phyloP scores from a whole-genome alignment of 2,113 vertebrate genomes.

The Acanthisitta chloris region DNA sequence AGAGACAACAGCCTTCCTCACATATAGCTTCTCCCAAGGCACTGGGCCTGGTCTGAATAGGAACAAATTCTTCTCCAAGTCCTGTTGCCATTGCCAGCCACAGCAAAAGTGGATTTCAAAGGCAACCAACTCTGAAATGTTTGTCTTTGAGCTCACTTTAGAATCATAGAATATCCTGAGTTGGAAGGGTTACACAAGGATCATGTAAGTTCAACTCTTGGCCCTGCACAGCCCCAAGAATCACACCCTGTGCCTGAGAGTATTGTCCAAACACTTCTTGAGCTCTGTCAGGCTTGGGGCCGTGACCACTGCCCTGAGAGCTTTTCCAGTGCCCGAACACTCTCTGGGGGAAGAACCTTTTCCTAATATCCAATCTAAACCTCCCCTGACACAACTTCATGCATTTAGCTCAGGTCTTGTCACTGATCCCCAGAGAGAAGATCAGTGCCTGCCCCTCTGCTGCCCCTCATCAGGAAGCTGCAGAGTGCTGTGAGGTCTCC shows the following conservation, averaged over 20 bases:
- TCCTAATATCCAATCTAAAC: rapidly evolving
- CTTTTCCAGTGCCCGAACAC: not conserved
- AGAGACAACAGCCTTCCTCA: not conserved
- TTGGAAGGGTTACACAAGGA: not conserved
- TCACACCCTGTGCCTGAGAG: not conserved
- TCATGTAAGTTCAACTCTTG: not conserved
- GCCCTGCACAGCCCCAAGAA: not conserved
- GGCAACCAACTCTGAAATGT: not conserved
- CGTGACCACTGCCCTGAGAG: not conserved
- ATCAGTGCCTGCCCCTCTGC: not conserved
- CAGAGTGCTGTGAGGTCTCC: not conserved
- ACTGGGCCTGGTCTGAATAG: not conserved
- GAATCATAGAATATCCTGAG: not conserved
- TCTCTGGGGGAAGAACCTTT: not conserved
- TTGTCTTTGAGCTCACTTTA: not conserved
- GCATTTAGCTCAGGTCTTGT: rapidly evolving
- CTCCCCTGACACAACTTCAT: not conserved
- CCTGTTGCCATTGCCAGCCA: not conserved
- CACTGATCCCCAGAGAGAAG: not conserved
- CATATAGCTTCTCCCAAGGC: not conserved
- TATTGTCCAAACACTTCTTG: rapidly evolving
- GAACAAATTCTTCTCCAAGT: not conserved
- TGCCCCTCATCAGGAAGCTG: rapidly evolving
- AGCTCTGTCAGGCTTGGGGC: not conserved
- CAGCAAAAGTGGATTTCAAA: not conserved